These are phyloP conservation scores for Fragum fragum DNA, from an alignment of 2,888 invertebrate genomes.

Conservation along the genomic window DNA sequence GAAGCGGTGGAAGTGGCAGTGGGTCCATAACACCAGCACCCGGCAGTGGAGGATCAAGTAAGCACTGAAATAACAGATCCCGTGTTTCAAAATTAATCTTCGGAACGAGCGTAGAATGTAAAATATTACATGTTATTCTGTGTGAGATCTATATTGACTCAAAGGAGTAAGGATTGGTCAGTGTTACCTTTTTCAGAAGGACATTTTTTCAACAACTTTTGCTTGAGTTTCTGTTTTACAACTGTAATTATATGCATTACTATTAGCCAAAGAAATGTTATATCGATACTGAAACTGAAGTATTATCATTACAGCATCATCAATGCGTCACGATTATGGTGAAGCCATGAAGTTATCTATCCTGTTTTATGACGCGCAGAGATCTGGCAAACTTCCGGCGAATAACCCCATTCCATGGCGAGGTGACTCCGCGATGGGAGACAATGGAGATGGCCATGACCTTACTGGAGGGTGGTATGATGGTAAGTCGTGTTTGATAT, in stretches of 20 bases:
- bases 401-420: constrained; percentile 82
- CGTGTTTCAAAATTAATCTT: no score
- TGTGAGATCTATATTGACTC: no score
- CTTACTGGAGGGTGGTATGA: neutral
- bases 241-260: no score
- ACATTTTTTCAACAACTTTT: no score
- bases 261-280: no score
- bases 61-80: neutral
- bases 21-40: constrained; percentile 15
- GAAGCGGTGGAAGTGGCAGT: constrained; percentile 3
- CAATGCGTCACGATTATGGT: constrained; percentile 72
- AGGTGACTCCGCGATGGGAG: constrained; percentile 79
- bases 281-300: no score
- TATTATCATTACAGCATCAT: constrained; percentile 19
- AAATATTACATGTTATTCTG: no score
- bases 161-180: no score
- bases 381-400: constrained; percentile 81
- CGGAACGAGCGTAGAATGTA: no score
- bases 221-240: no score
- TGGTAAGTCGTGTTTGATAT: neutral
- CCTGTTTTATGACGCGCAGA: constrained; percentile 83
- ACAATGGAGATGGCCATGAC: constrained; percentile 61
- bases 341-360: constrained; percentile 79
- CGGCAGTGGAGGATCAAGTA: constrained; percentile 14
- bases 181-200: no score